phyloP scores from a whole-genome alignment of 1,140 invertebrate species.

The Cotesia glomerata region DNA sequence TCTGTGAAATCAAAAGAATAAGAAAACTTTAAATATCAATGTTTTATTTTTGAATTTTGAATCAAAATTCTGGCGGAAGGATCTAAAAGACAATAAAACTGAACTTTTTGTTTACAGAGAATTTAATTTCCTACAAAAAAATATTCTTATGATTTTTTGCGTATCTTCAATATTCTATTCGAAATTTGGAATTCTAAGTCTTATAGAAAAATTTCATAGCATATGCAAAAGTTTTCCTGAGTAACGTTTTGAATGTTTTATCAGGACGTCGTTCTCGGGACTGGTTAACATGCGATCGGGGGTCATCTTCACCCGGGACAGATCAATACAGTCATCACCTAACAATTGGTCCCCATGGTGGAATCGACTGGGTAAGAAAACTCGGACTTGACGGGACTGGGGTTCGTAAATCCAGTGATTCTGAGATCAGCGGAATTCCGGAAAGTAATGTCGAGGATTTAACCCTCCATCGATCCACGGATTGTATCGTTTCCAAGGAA shows the following conservation, averaged over 20 bases:
- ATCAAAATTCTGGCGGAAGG: too few relatives aligned
- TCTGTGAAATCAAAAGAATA: too few relatives aligned
- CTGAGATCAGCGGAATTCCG: conserved; percentile 56
- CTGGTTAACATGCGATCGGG: conserved; percentile 52
- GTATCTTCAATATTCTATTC: too few relatives aligned
- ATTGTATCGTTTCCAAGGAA: conserved; percentile 72
- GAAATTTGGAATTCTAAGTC: too few relatives aligned
- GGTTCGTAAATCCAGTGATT: conserved; percentile 61
- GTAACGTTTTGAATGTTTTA: not conserved
- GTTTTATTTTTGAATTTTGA: too few relatives aligned
- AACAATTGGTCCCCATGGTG: conserved; percentile 70
- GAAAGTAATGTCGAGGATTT: conserved; percentile 61
- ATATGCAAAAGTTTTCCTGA: too few relatives aligned
- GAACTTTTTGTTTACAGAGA: too few relatives aligned
- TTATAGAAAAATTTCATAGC: too few relatives aligned
- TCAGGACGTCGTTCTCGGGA: conserved; percentile 55
- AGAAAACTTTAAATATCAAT: too few relatives aligned
- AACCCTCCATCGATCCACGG: conserved; percentile 70
- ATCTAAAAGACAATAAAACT: too few relatives aligned
- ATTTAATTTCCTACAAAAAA: too few relatives aligned
- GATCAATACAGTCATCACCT: conserved; percentile 64
- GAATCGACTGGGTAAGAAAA: conserved; percentile 70
- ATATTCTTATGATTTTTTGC: not conserved
- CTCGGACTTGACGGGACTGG: conserved; percentile 56
- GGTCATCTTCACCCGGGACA: conserved; percentile 47